Conservation (phyloP, 2,888 invertebrate genomes). For the Dolichopus griseipennis region DNA sequence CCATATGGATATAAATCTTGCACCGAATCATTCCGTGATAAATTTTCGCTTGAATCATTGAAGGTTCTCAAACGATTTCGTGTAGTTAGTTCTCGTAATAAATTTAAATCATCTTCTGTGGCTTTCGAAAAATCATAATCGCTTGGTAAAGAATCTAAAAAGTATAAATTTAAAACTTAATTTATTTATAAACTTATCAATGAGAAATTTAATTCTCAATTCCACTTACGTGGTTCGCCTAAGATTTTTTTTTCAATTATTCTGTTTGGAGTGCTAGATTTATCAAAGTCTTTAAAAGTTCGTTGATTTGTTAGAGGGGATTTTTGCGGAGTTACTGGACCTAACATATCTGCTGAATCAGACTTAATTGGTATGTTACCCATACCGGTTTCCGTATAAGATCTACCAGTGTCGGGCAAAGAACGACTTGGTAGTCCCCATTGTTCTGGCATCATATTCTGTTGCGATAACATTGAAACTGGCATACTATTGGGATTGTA, state of each 20-base stretch:
- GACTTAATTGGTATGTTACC: conserved; percentile 15
- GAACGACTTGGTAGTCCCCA: not conserved
- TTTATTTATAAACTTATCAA: too few relatives aligned
- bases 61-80: not conserved
- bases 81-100: not conserved
- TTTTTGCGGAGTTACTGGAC: conserved; percentile 14
- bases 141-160: not conserved
- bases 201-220: too few relatives aligned
- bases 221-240: too few relatives aligned
- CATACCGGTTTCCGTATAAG: conserved; percentile 18
- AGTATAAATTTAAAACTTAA: too few relatives aligned
- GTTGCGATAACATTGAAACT: not conserved
- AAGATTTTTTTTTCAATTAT: not conserved
- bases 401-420: not conserved
- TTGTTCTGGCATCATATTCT: not conserved
- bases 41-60: not conserved
- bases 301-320: conserved; percentile 12
- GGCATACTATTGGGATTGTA: not conserved
- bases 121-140: not conserved
- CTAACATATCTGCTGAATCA: conserved; percentile 9
- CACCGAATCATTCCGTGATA: not conserved
- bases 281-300: not conserved
- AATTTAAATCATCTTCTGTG: not conserved
- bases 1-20: not conserved
- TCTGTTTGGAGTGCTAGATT: not conserved